Conservation (phyloP, 2,888 invertebrate species). For the Cheilosia scutellata region DNA sequence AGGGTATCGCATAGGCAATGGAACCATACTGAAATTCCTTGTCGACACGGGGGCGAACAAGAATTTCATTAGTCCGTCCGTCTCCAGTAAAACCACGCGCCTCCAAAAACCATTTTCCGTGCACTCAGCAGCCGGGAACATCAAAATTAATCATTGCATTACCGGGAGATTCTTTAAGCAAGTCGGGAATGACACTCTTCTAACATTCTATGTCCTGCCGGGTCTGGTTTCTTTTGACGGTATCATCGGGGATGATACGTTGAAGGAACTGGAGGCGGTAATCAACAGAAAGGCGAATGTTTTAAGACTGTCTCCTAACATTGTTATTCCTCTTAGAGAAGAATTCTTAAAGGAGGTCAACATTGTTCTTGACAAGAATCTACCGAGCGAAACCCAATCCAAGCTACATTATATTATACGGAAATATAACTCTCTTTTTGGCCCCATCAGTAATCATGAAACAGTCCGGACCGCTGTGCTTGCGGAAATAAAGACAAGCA, state of each 20-base stretch:
- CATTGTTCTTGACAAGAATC: not conserved
- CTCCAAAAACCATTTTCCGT: slow-evolving; percentile 36
- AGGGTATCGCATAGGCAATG: slow-evolving; percentile 20
- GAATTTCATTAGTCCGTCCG: slow-evolving; percentile 9
- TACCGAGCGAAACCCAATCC: not conserved
- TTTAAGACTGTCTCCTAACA: too few species aligned
- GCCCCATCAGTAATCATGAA: not conserved
- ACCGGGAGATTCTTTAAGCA: not conserved
- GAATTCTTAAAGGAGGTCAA: too few species aligned
- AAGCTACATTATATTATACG: not conserved
- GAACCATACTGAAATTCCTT: not conserved
- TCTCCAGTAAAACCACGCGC: not conserved
- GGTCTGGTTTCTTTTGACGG: not conserved
- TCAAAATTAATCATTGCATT: slow-evolving; percentile 31
- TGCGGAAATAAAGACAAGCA: slow-evolving; percentile 62
- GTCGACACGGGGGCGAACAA: slow-evolving; percentile 2
- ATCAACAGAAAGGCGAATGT: too few species aligned
- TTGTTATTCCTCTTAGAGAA: too few species aligned
- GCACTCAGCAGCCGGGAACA: slow-evolving; percentile 46
- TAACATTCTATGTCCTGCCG: not conserved
- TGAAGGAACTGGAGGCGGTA: not conserved
- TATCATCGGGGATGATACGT: not conserved
- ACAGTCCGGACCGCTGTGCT: slow-evolving; percentile 25
- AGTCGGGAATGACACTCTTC: not conserved
- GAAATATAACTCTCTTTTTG: not conserved